Base-by-base conservation (phyloP, 2,888 invertebrate genomes). In the Mantis religiosa region DNA sequence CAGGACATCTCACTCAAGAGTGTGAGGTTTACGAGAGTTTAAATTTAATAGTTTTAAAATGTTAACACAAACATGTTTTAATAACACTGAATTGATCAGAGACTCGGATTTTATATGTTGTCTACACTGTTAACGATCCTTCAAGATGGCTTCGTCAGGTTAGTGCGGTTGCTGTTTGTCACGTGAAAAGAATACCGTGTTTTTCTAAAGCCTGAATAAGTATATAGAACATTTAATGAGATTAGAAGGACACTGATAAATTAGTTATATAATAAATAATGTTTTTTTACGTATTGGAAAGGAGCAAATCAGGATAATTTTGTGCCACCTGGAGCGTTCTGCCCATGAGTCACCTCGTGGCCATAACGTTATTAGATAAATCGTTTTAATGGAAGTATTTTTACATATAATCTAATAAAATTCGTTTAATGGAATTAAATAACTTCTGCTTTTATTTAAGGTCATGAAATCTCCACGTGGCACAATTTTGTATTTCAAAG, bases 101-200 rank as follows among this genome's bases (percentile, higher is more conserved):
- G 54, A 15, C 20, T 71, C 54, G 54, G 20, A 25, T 71, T 71
- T 20, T 71, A 71, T 34, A 82, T 34, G 71, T 82, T 87, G 81
- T 25, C 87, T n/a, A 27, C 34, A 34, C 87, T 87, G 87, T 28
- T 14, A 12, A 34, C 30, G 81, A 83, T 88, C 87, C 88, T 88
- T 94, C 95, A 95, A 95, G 94, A 96, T 96, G 96, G 96, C 96
- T 95, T 95, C 95, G 94, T 94, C 95, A 96, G 96, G 96, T 96
- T 95, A 94, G 96, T 95, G 93, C 93, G 92, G 92, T 92, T 92
- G 93, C 91, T 91, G 91, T 92, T 92, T 91, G 92, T 94, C 94
- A 94, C 93, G 93, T 94, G 93, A 93, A 94, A 93, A 41, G 85
- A 88, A 54, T 88, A 83, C 28, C 6, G 12, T 82, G 9, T 82